These are phyloP conservation scores for Dichetophora obliterata DNA, from an alignment of 2,888 invertebrate species.

Conservation along the genomic window DNA sequence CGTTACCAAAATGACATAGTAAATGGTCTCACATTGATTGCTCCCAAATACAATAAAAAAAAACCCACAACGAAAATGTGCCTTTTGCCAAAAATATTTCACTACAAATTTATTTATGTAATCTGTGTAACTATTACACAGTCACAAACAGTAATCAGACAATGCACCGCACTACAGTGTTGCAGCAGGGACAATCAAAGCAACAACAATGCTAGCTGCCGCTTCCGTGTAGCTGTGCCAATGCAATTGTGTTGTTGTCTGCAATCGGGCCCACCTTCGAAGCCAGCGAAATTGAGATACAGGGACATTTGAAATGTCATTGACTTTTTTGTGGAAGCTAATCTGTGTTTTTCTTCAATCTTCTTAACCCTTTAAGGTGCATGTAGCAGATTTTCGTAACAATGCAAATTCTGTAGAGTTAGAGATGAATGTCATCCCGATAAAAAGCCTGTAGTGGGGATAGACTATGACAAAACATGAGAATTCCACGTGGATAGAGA, in stretches of 20 bases:
- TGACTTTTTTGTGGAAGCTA: neutral
- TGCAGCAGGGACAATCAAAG: neutral
- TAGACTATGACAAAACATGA: no score
- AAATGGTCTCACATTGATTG: conserved; percentile 9
- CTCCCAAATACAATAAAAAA: neutral
- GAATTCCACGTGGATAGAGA: no score
- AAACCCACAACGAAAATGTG: neutral
- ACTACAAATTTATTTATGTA: neutral
- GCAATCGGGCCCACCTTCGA: conserved; percentile 9
- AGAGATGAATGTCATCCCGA: no score
- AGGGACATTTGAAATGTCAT: neutral
- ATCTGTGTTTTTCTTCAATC: no score
- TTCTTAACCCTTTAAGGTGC: no score
- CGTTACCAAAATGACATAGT: neutral
- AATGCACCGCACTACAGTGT: neutral
- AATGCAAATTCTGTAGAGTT: no score
- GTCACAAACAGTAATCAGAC: neutral
- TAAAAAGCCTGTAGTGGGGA: no score
- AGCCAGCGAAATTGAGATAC: neutral
- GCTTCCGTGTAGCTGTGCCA: conserved; percentile 26
- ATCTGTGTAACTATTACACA: neutral
- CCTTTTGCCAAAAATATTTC: conserved; percentile 23
- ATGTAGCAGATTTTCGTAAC: no score
- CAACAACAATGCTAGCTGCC: neutral
- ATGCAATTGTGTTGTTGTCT: neutral